Percentiles rank a stretch among this genome's conserved stretches.
These are phyloP conservation scores for Macrotus californicus DNA, from an alignment of 2,113 vertebrate species.

Conservation along the genomic window DNA sequence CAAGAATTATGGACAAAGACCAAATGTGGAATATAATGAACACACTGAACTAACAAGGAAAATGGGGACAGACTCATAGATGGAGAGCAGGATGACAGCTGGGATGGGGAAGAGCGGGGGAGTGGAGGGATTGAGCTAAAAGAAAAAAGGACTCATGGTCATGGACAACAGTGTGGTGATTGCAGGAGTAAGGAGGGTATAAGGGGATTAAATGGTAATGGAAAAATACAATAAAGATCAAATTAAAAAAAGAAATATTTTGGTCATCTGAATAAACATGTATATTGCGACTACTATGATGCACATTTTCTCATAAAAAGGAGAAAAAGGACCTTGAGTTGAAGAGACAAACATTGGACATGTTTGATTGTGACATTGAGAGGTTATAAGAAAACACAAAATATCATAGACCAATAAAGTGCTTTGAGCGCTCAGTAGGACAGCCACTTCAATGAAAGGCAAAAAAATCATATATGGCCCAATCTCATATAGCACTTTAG, in stretches of 20 bases:
- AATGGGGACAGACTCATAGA: too few relatives aligned
- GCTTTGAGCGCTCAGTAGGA: background rate
- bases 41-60: too few relatives aligned
- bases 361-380: background rate
- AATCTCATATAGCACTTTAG: background rate
- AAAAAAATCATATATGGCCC: background rate
- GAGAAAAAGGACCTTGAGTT: background rate
- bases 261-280: background rate
- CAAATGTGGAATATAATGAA: background rate
- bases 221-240: too few relatives aligned
- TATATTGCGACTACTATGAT: background rate
- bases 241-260: background rate
- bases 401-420: background rate
- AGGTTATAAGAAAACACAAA: background rate
- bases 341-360: background rate
- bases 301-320: background rate
- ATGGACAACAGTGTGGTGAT: too few relatives aligned
- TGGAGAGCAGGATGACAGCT: too few relatives aligned
- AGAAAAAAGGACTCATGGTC: too few relatives aligned
- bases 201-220: too few relatives aligned
- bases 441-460: background rate
- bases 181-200: too few relatives aligned
- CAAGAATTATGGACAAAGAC: background rate
- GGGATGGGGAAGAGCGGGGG: too few relatives aligned
- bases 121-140: too few relatives aligned